phyloP scores from a whole-genome alignment of 2,797 vertebrate genomes.

The Ctenosaura bakeri region DNA sequence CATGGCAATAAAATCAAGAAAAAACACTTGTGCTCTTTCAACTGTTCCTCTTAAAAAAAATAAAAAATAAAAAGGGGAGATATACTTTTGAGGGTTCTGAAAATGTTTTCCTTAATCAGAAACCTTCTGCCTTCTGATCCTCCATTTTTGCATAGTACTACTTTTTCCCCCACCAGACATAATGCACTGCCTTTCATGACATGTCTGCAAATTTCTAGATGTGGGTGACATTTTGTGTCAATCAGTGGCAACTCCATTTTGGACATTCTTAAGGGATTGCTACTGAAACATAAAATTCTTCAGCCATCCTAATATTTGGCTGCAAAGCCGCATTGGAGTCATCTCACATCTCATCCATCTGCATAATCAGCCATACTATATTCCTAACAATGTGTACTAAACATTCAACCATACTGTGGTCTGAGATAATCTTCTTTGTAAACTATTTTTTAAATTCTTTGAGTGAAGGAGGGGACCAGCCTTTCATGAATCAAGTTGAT shows the following conservation, averaged over 20 bases:
- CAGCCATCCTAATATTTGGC: neutral
- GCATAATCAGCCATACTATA: neutral
- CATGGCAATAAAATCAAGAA: neutral
- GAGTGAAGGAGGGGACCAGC: neutral
- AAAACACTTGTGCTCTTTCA: neutral
- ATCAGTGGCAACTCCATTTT: neutral
- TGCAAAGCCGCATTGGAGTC: neutral
- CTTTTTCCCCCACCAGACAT: neutral
- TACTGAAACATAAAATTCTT: neutral
- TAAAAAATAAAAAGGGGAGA: neutral
- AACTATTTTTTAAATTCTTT: neutral
- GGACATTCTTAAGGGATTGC: neutral
- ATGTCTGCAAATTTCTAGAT: neutral
- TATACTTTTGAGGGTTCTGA: neutral
- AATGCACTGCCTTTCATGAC: neutral
- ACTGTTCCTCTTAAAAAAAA: too few species aligned
- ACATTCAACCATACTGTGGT: neutral
- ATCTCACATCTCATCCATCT: neutral
- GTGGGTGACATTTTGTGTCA: neutral
- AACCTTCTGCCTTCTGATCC: neutral
- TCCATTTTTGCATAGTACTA: neutral
- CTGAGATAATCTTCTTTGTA: neutral
- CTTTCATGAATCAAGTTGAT: constrained; percentile 4
- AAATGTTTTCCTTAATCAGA: neutral
- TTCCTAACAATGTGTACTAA: neutral